Base-by-base conservation (phyloP, 2,113 vertebrate species). In the Cyprinus carpio region DNA sequence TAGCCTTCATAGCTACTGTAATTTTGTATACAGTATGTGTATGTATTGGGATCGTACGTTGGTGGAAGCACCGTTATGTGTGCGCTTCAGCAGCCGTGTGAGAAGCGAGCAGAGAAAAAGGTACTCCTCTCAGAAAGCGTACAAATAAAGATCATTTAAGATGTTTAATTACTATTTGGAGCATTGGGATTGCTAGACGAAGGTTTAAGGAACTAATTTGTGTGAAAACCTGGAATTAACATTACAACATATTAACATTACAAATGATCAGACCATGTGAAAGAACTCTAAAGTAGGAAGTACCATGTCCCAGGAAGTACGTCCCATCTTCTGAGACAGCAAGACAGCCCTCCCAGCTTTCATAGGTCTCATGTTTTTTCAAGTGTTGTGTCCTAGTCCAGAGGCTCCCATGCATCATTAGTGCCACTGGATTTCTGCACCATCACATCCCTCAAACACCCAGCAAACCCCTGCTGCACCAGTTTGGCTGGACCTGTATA, bases 301-400 rank as follows among this genome's bases (percentile, higher is more conserved):
- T 78, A 98, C 97, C 97, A 93, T 96, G 93, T 90, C 97, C 97
- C 16, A 97, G 94, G 90, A 98, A 98, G 91, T 97, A 96, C 83
- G 93, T 95, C 87, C 96, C 97, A 25, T 95, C 90, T 7, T 92
- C 90, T 34, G 94, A 89, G 6, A 92, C 87, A 67, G 86, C 0
- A 0, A 97, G 96, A 25, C 96, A 98, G 34, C 97, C 97, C 89
- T 98, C 96, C 97, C 96, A 98, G 91, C 88, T 91, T n/a, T 92
- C 91, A 87, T 93, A 95, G 3, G 93, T 93, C 10, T 94, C 94
- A 43, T 81, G 84, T 80, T 91, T 95, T 95, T 43, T 96, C 94
- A 88, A 94, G 94, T 31, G 95, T 94, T 0, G 91, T 89, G 82
- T 93, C 86, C 97, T 97, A 98, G 80, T 96, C 93, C 87, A 99